A percentile compares a stretch with the other conserved stretches of the same genome.
Evolutionary conservation across 1,140 invertebrate species (phyloP).

Genomic region (Drosophila melanogaster): DNA sequence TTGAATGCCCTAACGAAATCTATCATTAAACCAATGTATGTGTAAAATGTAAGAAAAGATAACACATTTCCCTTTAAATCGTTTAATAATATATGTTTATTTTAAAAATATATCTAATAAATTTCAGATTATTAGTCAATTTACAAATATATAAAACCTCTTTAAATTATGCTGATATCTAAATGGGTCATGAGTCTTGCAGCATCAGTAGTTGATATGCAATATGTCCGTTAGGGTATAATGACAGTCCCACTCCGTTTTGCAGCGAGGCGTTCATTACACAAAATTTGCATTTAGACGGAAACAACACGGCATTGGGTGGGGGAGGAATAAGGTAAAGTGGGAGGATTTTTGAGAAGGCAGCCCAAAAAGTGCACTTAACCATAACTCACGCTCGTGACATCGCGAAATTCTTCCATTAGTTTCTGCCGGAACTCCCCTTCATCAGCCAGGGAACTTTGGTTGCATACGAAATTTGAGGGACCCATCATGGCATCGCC

Average conservation of each 20-base stretch:
- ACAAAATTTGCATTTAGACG: conserved; percentile 81
- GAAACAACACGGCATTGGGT: conserved; percentile 37
- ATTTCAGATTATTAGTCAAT: no score
- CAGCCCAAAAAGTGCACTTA: conserved; percentile 76
- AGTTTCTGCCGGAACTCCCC: conserved; percentile 42
- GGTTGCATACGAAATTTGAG: conserved; percentile 67
- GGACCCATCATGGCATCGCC: conserved; percentile 3
- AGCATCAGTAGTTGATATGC: no score
- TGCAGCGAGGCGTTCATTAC: conserved; percentile 58
- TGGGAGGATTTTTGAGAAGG: conserved; percentile 3
- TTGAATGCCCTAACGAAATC: conserved; percentile 1
- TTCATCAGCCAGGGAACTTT: conserved; percentile 7
- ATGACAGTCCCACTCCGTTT: conserved; percentile 37
- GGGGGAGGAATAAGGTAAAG: neutral
- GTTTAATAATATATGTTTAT: no score
- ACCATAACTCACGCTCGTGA: conserved; percentile 76
- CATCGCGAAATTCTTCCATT: conserved; percentile 68
- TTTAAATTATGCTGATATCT: no score
- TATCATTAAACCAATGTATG: no score
- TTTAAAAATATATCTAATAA: no score
- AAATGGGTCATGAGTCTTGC: no score
- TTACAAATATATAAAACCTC: no score
- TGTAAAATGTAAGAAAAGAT: no score
- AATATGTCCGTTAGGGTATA: conserved; percentile 34
- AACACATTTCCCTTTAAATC: neutral